Evolutionary conservation across 1,140 invertebrate genomes (phyloP).

Genomic region (Trachelipus rathkii): DNA sequence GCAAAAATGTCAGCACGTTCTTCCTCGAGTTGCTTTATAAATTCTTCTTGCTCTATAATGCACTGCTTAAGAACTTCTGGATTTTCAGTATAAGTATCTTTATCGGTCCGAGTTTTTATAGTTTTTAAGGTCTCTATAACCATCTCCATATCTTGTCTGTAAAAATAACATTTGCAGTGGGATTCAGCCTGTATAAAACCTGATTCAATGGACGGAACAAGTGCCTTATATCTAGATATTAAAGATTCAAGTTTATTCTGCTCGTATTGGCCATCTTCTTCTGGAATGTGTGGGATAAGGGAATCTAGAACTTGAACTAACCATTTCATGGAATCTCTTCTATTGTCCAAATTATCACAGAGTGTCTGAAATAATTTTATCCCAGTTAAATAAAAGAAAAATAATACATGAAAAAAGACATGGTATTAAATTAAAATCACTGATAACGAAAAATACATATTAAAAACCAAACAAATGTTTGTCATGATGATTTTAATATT

Average conservation of each 20-base stretch:
- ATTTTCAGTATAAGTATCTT: constrained; percentile 50
- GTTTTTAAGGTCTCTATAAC: constrained; percentile 35
- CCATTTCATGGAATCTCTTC: constrained; percentile 91
- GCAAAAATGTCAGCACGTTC: constrained; percentile 81
- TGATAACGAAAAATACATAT: neutral
- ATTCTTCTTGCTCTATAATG: constrained; percentile 66
- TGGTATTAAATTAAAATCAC: neutral
- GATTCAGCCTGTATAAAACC: constrained; percentile 87
- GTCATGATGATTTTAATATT: too few relatives aligned
- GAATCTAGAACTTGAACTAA: constrained; percentile 83
- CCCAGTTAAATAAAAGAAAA: constrained; percentile 42
- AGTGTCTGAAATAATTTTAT: constrained; percentile 60
- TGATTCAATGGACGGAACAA: constrained; percentile 86
- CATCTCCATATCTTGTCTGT: constrained; percentile 74
- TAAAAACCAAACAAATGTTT: too few relatives aligned
- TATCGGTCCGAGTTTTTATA: constrained; percentile 34
- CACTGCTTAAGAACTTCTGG: constrained; percentile 59
- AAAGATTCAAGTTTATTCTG: constrained; percentile 76
- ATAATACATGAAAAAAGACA: constrained; percentile 23
- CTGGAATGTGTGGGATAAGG: constrained; percentile 72
- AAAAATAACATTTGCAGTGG: constrained; percentile 86
- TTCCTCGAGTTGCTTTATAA: constrained; percentile 75
- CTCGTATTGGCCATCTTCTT: constrained; percentile 67
- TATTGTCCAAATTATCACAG: constrained; percentile 80
- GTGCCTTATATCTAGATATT: constrained; percentile 78